Percentiles rank a stretch among this genome's conserved stretches.
phyloP scores from a whole-genome alignment of 2,797 vertebrate species.

The Pygocentrus nattereri region DNA sequence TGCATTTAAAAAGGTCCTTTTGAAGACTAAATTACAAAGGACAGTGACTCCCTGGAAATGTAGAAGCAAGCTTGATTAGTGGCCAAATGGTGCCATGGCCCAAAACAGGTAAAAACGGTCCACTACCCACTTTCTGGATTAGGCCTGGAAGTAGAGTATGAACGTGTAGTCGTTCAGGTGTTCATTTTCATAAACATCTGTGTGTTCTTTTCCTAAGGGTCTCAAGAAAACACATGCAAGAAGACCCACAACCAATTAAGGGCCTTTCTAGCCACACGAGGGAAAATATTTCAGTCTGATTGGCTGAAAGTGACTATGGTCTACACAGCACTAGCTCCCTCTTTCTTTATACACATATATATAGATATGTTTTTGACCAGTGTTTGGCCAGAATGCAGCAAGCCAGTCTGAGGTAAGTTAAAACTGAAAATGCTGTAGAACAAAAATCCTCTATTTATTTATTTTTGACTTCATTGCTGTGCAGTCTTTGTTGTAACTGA shows the following conservation, averaged over 20 bases:
- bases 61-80: neutral
- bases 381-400: neutral
- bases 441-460: neutral
- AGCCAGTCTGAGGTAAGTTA: constrained; percentile 41
- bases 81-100: neutral
- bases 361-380: neutral
- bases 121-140: neutral
- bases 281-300: constrained; percentile 3
- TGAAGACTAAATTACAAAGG: no score
- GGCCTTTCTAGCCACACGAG: constrained; percentile 14
- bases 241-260: neutral
- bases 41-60: neutral
- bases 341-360: neutral
- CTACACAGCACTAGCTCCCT: neutral
- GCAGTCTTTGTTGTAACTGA: no score
- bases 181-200: neutral
- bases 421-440: no score
- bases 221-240: no score
- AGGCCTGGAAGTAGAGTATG: no score
- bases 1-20: neutral
- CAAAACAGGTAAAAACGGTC: neutral
- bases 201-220: neutral
- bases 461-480: no score
- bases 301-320: constrained; percentile 36
- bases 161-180: neutral